Percentiles rank a stretch among this genome's conserved stretches.
These are phyloP conservation scores for Turritopsis rubra DNA, from an alignment of 30 jellyfish, hydroid and myxozoan species.

Conservation along the genomic window DNA sequence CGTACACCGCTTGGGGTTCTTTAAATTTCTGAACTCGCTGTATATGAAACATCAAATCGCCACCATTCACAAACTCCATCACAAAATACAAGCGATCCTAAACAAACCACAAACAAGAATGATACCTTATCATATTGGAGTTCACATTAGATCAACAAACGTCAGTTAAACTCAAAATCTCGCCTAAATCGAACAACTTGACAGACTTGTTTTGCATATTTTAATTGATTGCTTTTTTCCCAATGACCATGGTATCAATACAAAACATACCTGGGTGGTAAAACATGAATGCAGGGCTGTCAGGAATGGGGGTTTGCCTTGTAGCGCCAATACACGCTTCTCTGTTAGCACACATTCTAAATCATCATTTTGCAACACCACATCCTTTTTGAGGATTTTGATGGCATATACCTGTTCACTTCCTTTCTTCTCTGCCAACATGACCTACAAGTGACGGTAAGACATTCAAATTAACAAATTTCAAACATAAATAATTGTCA, in stretches of 20 bases:
- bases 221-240: no score
- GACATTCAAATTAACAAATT: not conserved
- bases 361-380: constrained; percentile 97
- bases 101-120: not conserved
- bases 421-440: constrained; percentile 97
- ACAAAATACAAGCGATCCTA: constrained; percentile 97
- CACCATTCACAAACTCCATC: constrained; percentile 99
- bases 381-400: constrained; percentile 93
- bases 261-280: constrained; percentile 70
- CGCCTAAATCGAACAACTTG: no score
- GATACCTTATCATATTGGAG: no score
- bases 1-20: constrained; percentile 99
- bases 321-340: constrained; percentile 95
- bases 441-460: constrained; percentile 45
- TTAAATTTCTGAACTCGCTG: constrained; percentile 97
- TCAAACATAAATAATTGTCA: not conserved
- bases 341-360: constrained; percentile 94
- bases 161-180: no score
- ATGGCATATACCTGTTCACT: constrained; percentile 82
- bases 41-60: constrained; percentile 96
- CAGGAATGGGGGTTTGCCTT: constrained; percentile 98
- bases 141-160: no score
- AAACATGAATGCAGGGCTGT: constrained; percentile 98
- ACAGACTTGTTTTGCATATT: no score
- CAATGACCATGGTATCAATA: no score